These are phyloP conservation scores for Elmis aenea DNA, from an alignment of 2,888 invertebrate genomes.

Conservation along the genomic window DNA sequence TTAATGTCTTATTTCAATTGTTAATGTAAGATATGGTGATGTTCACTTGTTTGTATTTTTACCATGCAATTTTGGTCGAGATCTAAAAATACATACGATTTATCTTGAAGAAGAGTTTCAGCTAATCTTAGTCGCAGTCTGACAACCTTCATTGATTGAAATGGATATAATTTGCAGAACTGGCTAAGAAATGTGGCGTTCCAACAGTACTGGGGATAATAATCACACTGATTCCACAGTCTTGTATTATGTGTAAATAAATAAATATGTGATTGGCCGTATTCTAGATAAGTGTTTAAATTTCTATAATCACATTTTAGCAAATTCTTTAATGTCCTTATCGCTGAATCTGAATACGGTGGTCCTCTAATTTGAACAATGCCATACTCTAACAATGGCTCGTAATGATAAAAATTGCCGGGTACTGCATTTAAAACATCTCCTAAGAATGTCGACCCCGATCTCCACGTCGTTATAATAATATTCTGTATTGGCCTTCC, in stretches of 20 bases:
- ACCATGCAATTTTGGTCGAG: too few relatives aligned
- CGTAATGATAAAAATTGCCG: slow-evolving; percentile 85
- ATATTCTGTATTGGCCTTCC: slow-evolving; percentile 72
- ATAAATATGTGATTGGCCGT: slow-evolving; percentile 71
- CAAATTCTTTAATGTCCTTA: slow-evolving; percentile 64
- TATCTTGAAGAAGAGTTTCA: slow-evolving; percentile 65
- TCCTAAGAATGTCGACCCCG: slow-evolving; percentile 85
- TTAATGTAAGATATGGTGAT: too few relatives aligned
- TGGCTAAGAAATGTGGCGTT: slow-evolving; percentile 65
- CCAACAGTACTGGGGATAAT: slow-evolving; percentile 63
- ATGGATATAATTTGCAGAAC: slow-evolving; percentile 79
- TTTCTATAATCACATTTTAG: slow-evolving; percentile 72
- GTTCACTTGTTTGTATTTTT: too few relatives aligned
- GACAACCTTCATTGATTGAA: slow-evolving; percentile 86
- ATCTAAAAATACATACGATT: slow-evolving; percentile 54
- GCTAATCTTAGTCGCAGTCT: slow-evolving; percentile 69
- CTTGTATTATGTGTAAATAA: slow-evolving; percentile 81
- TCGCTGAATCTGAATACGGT: slow-evolving; percentile 62
- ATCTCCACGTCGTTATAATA: slow-evolving; percentile 84
- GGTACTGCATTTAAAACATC: slow-evolving; percentile 80
- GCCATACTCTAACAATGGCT: slow-evolving; percentile 77
- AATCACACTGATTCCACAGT: slow-evolving; percentile 75
- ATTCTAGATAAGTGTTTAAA: slow-evolving; percentile 71
- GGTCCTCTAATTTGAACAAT: slow-evolving; percentile 76
- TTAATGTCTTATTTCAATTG: too few relatives aligned